Evolutionary conservation across 92 coral and sea anemone genomes (phyloP), one percentile per base, ranked within the genome.

Genomic region (Zoanthus gigantus): DNA sequence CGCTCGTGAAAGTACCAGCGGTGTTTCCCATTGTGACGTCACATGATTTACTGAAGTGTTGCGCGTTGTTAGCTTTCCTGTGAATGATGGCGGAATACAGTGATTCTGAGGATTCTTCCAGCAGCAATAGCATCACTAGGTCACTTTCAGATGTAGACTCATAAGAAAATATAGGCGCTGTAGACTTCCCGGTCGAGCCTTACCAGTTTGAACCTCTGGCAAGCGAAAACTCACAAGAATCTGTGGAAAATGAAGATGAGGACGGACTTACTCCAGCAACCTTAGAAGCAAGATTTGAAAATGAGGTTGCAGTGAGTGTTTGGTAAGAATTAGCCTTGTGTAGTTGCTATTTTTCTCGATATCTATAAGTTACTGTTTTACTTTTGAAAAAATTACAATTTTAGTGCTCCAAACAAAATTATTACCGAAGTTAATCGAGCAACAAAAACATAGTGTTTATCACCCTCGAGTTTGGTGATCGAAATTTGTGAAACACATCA

Each of bases 311-410:
- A 23, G 82, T 77, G 65, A 58, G 48, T 50, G 66, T 30, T 31
- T 78, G 83, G 83, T 78, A 78, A 78, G 78, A 72, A n/a, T 72
- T 72, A 28, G 77, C 77, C 77, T 72, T 72, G 53, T 72, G 77
- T 34, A 42, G 77, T 72, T 44, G 77, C 77, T 72, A 72, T 5
- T 72, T 72, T 72, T 72, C 77, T 72, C 9, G 77, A 72, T 72
- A 72, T 45, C 77, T 9, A 72, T 72, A 72, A 72, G 77, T 72
- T 72, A 72, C 34, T 34, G 34, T 30, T 72, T 72, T 72, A 72
- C 77, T 72, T 72, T 34, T 72, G 77, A 72, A 72, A 28, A 2
- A 12, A 72, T 42, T 72, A 42, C 54, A 72, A 34, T 72, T 72
- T 72, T 72, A 72, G 34, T 45, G 54, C 77, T 72, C 77, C 77